phyloP scores from a whole-genome alignment of 64 coral and sea anemone species.

The Catalaphyllia jardinei region DNA sequence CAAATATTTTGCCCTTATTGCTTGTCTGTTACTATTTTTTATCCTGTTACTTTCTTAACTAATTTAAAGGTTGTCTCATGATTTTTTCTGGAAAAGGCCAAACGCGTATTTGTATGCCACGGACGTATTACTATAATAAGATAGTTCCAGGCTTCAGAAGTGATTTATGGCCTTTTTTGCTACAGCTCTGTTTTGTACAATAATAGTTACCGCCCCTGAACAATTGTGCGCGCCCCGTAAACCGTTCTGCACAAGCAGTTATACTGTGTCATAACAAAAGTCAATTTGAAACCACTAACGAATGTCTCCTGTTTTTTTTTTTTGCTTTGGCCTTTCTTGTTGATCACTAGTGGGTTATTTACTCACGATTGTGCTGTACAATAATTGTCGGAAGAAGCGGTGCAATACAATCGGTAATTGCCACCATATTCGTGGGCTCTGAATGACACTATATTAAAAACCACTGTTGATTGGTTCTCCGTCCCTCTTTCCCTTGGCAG shows the following conservation, averaged over 20 bases:
- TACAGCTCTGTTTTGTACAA: too few species aligned
- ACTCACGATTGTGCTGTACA: constrained; percentile 14
- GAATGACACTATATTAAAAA: constrained; percentile 7
- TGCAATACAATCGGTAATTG: constrained; percentile 14
- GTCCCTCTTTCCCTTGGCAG: constrained; percentile 9
- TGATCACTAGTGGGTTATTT: background rate
- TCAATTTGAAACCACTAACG: background rate
- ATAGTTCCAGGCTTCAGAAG: background rate
- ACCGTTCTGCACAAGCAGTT: too few species aligned
- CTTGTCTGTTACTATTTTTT: background rate
- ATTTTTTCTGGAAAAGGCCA: too few species aligned
- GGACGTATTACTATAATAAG: background rate
- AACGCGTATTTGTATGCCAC: background rate
- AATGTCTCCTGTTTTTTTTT: too few species aligned
- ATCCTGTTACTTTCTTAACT: too few species aligned
- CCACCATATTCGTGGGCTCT: background rate
- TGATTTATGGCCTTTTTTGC: too few species aligned
- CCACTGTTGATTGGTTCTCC: constrained; percentile 41
- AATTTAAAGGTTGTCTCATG: too few species aligned
- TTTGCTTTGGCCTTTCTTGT: too few species aligned
- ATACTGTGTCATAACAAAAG: too few species aligned
- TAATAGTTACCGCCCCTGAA: too few species aligned
- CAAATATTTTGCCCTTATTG: too few species aligned
- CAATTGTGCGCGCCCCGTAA: too few species aligned
- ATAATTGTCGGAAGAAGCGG: background rate